Evolutionary conservation across 2,888 invertebrate genomes (phyloP).

Genomic region (Temnothorax ravouxi): DNA sequence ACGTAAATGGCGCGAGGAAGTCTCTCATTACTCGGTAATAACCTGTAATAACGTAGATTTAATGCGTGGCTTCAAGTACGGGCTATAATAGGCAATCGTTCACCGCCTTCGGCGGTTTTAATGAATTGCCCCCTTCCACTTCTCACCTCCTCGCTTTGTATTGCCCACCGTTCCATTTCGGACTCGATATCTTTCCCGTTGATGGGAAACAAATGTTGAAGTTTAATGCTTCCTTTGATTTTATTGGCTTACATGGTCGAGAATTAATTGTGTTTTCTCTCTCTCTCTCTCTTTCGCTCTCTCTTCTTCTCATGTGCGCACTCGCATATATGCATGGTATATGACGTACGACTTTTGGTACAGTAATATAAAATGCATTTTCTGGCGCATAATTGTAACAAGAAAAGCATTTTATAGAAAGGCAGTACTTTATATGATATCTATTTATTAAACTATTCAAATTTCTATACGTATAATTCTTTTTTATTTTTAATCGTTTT

Average conservation of each 20-base stretch:
- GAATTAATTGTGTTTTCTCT: background rate
- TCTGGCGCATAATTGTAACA: background rate
- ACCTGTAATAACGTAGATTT: constrained; percentile 83
- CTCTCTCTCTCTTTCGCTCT: background rate
- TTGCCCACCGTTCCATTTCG: constrained; percentile 31
- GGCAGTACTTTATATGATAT: background rate
- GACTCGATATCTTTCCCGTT: background rate
- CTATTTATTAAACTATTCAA: background rate
- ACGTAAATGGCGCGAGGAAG: constrained; percentile 78
- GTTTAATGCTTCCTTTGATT: background rate
- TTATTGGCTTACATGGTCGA: background rate
- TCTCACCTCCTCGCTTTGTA: constrained; percentile 54
- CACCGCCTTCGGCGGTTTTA: constrained; percentile 82
- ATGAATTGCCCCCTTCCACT: constrained; percentile 78
- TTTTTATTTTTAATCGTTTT: background rate
- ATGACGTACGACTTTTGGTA: too few species aligned
- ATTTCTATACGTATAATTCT: background rate
- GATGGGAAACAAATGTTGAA: background rate
- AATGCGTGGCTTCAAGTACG: constrained; percentile 79
- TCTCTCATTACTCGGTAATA: constrained; percentile 82
- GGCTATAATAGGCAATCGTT: constrained; percentile 80
- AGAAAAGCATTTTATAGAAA: background rate
- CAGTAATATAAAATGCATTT: background rate
- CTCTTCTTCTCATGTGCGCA: background rate
- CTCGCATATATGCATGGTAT: background rate